Conservation (phyloP, 2,797 vertebrate species). For the Spizella passerina region DNA sequence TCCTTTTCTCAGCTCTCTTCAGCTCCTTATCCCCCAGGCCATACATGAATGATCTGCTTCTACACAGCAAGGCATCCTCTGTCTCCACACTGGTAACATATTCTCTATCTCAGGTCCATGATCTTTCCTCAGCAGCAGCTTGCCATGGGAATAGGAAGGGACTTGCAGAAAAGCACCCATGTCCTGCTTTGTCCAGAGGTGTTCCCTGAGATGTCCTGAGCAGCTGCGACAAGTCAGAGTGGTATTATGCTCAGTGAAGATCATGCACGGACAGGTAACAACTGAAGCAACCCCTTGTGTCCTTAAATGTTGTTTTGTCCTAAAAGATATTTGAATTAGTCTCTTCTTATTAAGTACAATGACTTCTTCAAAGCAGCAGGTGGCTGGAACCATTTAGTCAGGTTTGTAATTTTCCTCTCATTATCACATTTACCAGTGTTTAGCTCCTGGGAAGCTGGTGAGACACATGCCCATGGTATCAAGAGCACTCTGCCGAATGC, state of each 20-base stretch:
- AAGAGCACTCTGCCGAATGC: accelerated
- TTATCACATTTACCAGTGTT: not conserved
- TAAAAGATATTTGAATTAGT: not conserved
- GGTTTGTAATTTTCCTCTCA: not conserved
- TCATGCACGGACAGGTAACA: not conserved
- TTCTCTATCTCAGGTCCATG: not conserved
- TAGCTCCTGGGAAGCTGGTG: not conserved
- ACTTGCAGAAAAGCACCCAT: not conserved
- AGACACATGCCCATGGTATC: not conserved
- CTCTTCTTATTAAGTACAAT: not conserved
- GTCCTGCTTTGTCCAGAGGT: not conserved
- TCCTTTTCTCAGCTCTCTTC: not conserved
- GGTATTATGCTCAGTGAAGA: not conserved
- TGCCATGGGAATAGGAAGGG: not conserved
- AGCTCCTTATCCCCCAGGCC: not conserved
- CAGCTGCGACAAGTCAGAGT: not conserved
- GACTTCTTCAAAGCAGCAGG: not conserved
- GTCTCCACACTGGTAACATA: not conserved
- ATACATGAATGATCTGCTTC: not conserved
- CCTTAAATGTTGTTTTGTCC: not conserved
- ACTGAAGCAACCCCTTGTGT: not conserved
- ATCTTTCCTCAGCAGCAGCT: not conserved
- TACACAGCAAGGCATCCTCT: not conserved
- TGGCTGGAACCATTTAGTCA: not conserved
- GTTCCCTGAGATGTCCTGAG: not conserved